phyloP scores from a whole-genome alignment of 92 coral and sea anemone species.

The Epizoanthus fatuus region DNA sequence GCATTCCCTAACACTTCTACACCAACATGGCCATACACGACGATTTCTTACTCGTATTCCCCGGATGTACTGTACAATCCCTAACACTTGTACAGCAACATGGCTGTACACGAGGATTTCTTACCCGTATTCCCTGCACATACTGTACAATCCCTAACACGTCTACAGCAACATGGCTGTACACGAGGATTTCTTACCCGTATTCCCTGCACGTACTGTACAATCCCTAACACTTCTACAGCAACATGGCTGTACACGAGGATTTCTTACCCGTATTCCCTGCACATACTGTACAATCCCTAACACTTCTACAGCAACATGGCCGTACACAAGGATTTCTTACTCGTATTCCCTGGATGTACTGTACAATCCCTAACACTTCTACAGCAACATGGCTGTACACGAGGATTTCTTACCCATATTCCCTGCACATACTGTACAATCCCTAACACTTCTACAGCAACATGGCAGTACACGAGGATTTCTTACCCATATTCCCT shows the following conservation, averaged over 20 bases:
- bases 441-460: too few relatives aligned
- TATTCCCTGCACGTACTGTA: constrained; percentile 56
- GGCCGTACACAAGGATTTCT: neutral
- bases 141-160: constrained; percentile 33
- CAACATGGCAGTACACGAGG: too few relatives aligned
- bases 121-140: constrained; percentile 67
- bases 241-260: too few relatives aligned
- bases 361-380: constrained; percentile 27
- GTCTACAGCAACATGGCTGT: too few relatives aligned
- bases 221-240: too few relatives aligned
- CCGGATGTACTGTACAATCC: constrained; percentile 40
- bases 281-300: constrained; percentile 43
- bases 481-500: constrained; percentile 62
- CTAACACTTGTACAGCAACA: too few relatives aligned
- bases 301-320: too few relatives aligned
- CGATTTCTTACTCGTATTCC: constrained; percentile 61
- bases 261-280: constrained; percentile 63
- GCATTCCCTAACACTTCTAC: too few relatives aligned
- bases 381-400: too few relatives aligned
- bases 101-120: neutral
- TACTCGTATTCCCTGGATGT: constrained; percentile 67
- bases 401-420: constrained; percentile 54
- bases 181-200: constrained; percentile 49
- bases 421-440: constrained; percentile 53
- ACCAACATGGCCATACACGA: too few relatives aligned